Conservation (phyloP, 1,140 invertebrate species). For the Cepaea nemoralis region DNA sequence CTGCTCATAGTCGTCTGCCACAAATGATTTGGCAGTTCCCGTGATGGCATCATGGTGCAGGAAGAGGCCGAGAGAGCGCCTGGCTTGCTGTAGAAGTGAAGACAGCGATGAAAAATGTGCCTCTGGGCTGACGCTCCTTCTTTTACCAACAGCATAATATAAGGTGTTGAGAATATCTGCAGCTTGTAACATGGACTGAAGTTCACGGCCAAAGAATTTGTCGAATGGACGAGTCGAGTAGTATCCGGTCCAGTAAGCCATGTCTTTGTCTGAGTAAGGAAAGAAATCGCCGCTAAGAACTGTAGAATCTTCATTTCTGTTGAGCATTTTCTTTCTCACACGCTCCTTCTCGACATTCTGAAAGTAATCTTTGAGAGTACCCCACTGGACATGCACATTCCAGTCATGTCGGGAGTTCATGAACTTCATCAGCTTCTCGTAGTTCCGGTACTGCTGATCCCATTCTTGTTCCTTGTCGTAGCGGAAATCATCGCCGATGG, state of each 20-base stretch:
- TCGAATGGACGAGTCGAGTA: conserved; percentile 93
- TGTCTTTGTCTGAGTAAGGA: conserved; percentile 95
- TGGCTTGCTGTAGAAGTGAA: conserved; percentile 76
- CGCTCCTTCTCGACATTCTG: conserved; percentile 78
- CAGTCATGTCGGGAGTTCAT: conserved; percentile 85
- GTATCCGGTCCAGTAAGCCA: conserved; percentile 97
- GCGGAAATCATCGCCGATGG: conserved; percentile 97
- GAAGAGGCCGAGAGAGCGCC: conserved; percentile 87
- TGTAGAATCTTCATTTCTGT: conserved; percentile 76
- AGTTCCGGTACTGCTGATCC: conserved; percentile 94
- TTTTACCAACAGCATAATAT: conserved; percentile 54
- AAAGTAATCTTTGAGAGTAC: conserved; percentile 95
- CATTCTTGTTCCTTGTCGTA: conserved; percentile 87
- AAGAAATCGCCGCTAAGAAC: conserved; percentile 94
- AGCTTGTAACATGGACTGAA: conserved; percentile 84
- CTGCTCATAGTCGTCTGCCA: conserved; percentile 91
- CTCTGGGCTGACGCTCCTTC: conserved; percentile 40
- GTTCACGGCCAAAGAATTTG: conserved; percentile 87
- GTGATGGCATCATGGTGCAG: conserved; percentile 99
- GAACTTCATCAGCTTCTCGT: conserved; percentile 92
- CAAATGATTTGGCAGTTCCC: conserved; percentile 91
- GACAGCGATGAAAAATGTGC: conserved; percentile 47
- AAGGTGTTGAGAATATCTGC: conserved; percentile 63
- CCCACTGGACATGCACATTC: conserved; percentile 91
- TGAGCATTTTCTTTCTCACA: conserved; percentile 30